A percentile compares a stretch with the other conserved stretches of the same genome.
Conservation (phyloP, 2,888 invertebrate species). For the Drosophila quasianomalipes region DNA sequence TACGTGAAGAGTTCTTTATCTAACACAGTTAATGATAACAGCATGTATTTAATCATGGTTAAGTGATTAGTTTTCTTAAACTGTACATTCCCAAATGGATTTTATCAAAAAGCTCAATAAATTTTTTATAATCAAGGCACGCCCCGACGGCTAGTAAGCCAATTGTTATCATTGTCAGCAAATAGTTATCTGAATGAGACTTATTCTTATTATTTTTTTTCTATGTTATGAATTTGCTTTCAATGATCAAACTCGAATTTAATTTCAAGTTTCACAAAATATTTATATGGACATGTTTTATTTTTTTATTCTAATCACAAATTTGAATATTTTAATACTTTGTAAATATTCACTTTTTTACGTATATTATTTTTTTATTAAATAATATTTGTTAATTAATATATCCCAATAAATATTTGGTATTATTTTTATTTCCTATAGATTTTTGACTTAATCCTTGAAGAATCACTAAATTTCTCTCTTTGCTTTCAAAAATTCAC, state of each 20-base stretch:
- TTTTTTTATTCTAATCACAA: neutral
- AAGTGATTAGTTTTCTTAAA: neutral
- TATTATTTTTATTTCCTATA: neutral
- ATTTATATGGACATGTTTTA: neutral
- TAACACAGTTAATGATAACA: neutral
- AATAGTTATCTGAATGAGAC: neutral
- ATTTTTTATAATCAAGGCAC: neutral
- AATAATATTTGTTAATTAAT: neutral
- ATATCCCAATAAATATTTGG: neutral
- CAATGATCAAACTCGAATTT: neutral
- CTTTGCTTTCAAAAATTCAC: neutral
- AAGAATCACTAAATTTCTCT: neutral
- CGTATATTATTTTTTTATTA: neutral
- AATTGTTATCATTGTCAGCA: constrained; percentile 1
- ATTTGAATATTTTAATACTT: neutral
- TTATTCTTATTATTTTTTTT: neutral
- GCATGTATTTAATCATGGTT: neutral
- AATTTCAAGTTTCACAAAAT: neutral
- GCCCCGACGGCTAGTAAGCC: neutral
- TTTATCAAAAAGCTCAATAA: neutral
- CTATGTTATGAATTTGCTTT: neutral
- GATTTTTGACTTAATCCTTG: neutral
- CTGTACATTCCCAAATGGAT: neutral
- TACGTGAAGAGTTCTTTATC: neutral
- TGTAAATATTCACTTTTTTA: neutral